These are phyloP conservation scores for Anoplius nigerrimus DNA, from an alignment of 2,888 invertebrate species.

Conservation along the genomic window DNA sequence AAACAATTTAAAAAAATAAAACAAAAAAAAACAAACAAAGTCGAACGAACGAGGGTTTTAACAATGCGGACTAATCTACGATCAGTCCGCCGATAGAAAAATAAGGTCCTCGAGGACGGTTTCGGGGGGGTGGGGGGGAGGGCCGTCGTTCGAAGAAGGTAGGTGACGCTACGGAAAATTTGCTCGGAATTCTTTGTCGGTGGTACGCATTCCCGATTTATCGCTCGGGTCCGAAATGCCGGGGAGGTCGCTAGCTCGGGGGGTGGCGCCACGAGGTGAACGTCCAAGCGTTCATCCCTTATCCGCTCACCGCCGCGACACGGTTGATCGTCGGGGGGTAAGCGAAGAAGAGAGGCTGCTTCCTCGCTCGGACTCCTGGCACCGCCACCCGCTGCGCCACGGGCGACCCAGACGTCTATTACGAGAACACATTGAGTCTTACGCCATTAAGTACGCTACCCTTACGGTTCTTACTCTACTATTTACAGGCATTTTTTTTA, in stretches of 20 bases:
- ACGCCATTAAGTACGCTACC: neutral
- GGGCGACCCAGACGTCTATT: neutral
- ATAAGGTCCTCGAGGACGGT: conserved; percentile 31
- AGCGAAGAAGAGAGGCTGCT: no score
- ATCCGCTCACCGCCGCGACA: no score
- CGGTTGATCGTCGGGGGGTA: no score
- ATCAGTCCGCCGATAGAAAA: conserved; percentile 18
- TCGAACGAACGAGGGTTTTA: neutral
- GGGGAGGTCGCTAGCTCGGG: conserved; percentile 32
- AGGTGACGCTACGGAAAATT: neutral
- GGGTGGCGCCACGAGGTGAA: no score
- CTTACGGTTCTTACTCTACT: neutral
- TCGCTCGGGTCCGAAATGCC: neutral
- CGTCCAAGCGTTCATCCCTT: no score
- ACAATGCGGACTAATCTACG: conserved; percentile 40
- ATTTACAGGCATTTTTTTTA: neutral
- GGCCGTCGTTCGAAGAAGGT: no score
- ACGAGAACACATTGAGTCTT: conserved; percentile 5
- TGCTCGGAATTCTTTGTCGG: neutral
- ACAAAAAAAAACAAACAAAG: neutral
- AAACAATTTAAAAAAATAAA: conserved; percentile 26
- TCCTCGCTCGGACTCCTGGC: no score
- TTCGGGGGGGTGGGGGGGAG: no score
- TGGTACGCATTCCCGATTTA: neutral
- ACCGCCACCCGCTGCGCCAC: neutral